Percentiles rank a stretch among this genome's conserved stretches.
phyloP scores from a whole-genome alignment of 2,113 vertebrate species.

The Eonycteris spelaea region DNA sequence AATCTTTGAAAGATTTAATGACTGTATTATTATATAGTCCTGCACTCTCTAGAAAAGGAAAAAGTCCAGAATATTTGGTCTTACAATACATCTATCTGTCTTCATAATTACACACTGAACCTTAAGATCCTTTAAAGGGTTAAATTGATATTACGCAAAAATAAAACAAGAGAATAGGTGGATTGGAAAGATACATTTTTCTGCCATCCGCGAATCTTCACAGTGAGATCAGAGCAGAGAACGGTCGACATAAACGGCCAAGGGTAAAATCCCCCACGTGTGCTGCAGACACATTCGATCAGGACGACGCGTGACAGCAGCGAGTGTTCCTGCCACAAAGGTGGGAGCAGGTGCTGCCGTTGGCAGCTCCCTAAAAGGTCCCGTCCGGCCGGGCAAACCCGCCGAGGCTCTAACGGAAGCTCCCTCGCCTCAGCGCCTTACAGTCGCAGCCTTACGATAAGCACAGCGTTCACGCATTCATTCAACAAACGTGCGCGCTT shows the following conservation, averaged over 20 bases:
- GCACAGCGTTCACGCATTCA: background rate
- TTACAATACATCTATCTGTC: slow-evolving; percentile 71
- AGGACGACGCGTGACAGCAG: background rate
- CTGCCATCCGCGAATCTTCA: slow-evolving; percentile 16
- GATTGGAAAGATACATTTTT: slow-evolving; percentile 62
- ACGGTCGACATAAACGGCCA: slow-evolving; percentile 7
- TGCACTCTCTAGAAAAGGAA: slow-evolving; percentile 48
- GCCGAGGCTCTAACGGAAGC: background rate
- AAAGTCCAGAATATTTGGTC: slow-evolving; percentile 49
- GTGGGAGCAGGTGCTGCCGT: background rate
- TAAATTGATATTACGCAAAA: slow-evolving; percentile 51
- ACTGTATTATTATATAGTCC: slow-evolving; percentile 8
- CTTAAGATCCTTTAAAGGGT: slow-evolving; percentile 55
- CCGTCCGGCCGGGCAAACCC: background rate
- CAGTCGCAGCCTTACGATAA: background rate
- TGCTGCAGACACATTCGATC: background rate
- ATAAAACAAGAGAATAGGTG: slow-evolving; percentile 64
- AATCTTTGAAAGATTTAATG: slow-evolving; percentile 59
- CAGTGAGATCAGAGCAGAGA: slow-evolving; percentile 49
- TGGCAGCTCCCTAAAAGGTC: background rate
- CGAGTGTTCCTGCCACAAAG: background rate
- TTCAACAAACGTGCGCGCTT: background rate
- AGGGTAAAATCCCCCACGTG: slow-evolving; percentile 25
- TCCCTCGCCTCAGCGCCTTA: background rate
- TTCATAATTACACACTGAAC: slow-evolving; percentile 62